Evolutionary conservation across 2,797 vertebrate genomes (phyloP).

Genomic region (Rhadinocentrus ornatus): DNA sequence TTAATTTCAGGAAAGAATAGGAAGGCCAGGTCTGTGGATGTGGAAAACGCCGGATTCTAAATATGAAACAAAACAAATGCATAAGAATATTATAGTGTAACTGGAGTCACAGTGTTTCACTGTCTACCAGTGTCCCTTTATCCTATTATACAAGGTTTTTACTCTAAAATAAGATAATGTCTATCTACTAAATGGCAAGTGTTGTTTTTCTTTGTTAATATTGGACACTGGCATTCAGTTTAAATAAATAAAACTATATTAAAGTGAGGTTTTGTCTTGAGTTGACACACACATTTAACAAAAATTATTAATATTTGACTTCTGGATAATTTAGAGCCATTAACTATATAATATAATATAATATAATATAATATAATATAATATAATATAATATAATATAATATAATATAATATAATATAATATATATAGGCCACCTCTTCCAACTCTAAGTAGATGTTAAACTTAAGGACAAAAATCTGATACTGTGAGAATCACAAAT

Average conservation of each 20-base stretch:
- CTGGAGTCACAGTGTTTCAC: background rate
- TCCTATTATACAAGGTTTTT: background rate
- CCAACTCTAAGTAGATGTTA: background rate
- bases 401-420: too few species aligned
- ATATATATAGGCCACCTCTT: too few species aligned
- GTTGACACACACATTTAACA: background rate
- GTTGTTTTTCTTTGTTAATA: background rate
- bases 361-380: too few species aligned
- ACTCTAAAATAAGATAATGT: background rate
- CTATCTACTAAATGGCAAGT: background rate
- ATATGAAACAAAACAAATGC: conserved; percentile 1
- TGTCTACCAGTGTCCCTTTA: background rate
- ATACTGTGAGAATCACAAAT: background rate
- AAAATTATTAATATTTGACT: background rate
- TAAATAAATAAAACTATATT: too few species aligned
- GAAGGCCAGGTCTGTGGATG: background rate
- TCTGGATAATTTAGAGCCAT: too few species aligned
- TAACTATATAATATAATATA: too few species aligned
- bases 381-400: too few species aligned
- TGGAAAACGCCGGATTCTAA: background rate
- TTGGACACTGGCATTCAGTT: background rate
- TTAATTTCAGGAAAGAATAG: background rate
- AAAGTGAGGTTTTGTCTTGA: background rate
- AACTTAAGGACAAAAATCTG: background rate
- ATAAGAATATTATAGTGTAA: background rate